Evolutionary conservation across 2,797 vertebrate genomes (phyloP).

Genomic region (Melopsittacus undulatus): DNA sequence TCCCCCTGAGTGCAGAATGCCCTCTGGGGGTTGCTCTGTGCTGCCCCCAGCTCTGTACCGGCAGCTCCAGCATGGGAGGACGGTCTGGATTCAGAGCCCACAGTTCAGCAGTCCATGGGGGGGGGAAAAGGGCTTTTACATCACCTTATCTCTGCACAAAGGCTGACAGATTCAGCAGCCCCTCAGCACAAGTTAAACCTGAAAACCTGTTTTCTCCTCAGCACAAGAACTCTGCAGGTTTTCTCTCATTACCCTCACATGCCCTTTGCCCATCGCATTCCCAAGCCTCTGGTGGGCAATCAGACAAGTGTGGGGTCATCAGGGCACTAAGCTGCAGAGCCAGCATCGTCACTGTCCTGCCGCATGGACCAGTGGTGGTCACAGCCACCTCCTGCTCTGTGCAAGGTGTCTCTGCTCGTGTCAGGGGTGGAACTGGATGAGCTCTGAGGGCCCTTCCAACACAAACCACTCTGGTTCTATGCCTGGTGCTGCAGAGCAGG

Average conservation of each 20-base stretch:
- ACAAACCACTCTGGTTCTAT: background rate
- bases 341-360: background rate
- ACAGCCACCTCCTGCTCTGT: background rate
- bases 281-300: background rate
- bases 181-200: too few species aligned
- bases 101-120: background rate
- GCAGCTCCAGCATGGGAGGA: rapidly evolving
- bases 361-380: background rate
- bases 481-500: background rate
- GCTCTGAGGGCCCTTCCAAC: background rate
- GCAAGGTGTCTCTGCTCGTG: background rate
- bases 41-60: background rate
- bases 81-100: background rate
- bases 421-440: background rate
- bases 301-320: background rate
- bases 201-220: background rate
- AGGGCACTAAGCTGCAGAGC: background rate
- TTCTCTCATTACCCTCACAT: background rate
- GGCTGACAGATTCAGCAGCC: background rate
- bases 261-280: background rate
- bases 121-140: too few species aligned
- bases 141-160: background rate
- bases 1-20: too few species aligned
- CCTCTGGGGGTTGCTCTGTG: rapidly evolving
- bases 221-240: background rate